These are phyloP conservation scores for Branchinecta lindahli DNA, from an alignment of 1,140 invertebrate species.

Conservation along the genomic window DNA sequence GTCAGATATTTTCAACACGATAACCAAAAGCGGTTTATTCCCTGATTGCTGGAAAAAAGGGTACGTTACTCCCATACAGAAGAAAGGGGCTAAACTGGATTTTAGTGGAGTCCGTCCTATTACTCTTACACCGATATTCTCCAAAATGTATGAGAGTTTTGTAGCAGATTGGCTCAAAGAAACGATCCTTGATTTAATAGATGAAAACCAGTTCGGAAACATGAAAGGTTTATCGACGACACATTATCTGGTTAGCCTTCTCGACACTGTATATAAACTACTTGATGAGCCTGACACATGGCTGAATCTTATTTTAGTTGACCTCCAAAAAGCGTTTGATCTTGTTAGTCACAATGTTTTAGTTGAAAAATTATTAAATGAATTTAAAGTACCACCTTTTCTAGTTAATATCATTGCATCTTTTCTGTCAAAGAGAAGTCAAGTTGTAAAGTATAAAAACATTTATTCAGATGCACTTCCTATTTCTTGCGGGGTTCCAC, in stretches of 20 bases:
- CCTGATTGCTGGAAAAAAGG: background rate
- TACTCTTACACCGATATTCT: background rate
- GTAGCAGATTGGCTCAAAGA: background rate
- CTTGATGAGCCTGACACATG: background rate
- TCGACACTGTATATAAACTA: background rate
- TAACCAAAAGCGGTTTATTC: background rate
- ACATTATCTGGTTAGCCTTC: background rate
- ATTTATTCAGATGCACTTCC: background rate
- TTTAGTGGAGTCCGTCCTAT: background rate
- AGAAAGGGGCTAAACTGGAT: background rate
- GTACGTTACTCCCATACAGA: background rate
- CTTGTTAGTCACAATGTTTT: background rate
- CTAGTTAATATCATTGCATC: background rate
- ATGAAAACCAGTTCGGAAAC: background rate
- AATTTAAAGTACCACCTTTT: background rate
- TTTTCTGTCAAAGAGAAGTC: background rate
- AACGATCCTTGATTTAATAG: background rate
- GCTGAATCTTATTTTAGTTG: background rate
- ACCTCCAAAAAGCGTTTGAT: background rate
- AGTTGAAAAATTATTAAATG: background rate
- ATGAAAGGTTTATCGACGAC: background rate
- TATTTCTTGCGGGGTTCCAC: background rate
- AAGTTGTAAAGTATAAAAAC: background rate
- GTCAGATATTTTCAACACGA: background rate
- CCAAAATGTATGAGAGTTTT: slow-evolving; percentile 6